Percentiles rank a stretch among this genome's conserved stretches.
Evolutionary conservation across 2,888 invertebrate genomes (phyloP).

Genomic region (Octodonta nipae): DNA sequence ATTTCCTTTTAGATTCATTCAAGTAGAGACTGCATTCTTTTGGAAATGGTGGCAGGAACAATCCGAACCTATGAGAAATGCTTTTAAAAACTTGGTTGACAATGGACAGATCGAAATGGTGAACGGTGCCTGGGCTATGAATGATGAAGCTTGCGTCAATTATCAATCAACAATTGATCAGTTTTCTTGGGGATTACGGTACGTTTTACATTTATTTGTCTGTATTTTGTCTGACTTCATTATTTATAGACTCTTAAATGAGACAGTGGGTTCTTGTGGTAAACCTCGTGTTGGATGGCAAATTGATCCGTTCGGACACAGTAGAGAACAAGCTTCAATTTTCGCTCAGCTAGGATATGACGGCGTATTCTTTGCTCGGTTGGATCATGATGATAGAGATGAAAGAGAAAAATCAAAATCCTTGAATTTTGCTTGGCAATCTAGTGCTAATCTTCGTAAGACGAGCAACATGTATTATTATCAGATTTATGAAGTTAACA

Average conservation of each 20-base stretch:
- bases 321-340: conserved; percentile 53
- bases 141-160: conserved; percentile 52
- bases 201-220: conserved; percentile 7
- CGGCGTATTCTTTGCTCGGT: conserved; percentile 55
- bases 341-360: conserved; percentile 57
- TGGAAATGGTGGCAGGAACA: conserved; percentile 66
- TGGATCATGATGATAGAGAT: conserved; percentile 53
- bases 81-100: conserved; percentile 46
- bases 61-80: conserved; percentile 37
- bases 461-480: conserved; percentile 1
- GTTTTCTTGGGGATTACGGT: conserved; percentile 56
- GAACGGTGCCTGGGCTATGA: conserved; percentile 49
- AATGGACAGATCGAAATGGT: conserved; percentile 47
- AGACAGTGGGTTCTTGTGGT: conserved; percentile 59
- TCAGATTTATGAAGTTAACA: background rate
- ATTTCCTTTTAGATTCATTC: conserved; percentile 49
- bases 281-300: conserved; percentile 71
- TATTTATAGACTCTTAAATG: conserved; percentile 20
- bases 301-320: conserved; percentile 78
- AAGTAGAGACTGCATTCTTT: conserved; percentile 69
- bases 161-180: conserved; percentile 60
- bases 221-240: background rate
- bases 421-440: conserved; percentile 61
- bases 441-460: conserved; percentile 43
- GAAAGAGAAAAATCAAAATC: conserved; percentile 43